Evolutionary conservation across 2,888 invertebrate genomes (phyloP).

Genomic region (Rhopalosiphum nymphaeae): DNA sequence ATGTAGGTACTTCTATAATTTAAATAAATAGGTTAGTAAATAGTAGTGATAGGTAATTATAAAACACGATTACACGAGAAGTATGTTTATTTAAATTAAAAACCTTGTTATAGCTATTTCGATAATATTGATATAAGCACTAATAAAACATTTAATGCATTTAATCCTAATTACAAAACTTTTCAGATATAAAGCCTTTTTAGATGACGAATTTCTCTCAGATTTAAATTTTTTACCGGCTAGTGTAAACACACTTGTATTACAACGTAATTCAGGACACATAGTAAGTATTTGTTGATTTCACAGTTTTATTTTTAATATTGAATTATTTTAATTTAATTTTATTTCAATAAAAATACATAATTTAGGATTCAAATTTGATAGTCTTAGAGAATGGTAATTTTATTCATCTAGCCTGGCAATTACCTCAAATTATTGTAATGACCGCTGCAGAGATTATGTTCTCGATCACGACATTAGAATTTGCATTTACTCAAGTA

Average conservation of each 20-base stretch:
- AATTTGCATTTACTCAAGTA: slow-evolving; percentile 92
- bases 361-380: slow-evolving; percentile 66
- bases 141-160: not conserved
- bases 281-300: slow-evolving; percentile 46
- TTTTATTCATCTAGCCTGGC: slow-evolving; percentile 84
- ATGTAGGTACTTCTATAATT: not conserved
- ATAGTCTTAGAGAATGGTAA: slow-evolving; percentile 74
- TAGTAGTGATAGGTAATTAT: not conserved
- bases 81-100: not conserved
- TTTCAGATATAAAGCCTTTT: slow-evolving; percentile 65
- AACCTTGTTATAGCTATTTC: not conserved
- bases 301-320: slow-evolving; percentile 6
- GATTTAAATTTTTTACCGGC: slow-evolving; percentile 70
- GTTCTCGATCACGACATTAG: slow-evolving; percentile 95
- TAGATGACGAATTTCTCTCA: slow-evolving; percentile 70
- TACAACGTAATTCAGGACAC: slow-evolving; percentile 43
- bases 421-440: slow-evolving; percentile 92
- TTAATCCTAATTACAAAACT: not conserved
- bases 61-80: not conserved
- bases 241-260: slow-evolving; percentile 71
- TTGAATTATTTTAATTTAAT: slow-evolving; percentile 1
- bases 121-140: not conserved
- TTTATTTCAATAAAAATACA: not conserved
- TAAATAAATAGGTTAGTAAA: not conserved
- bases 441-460: slow-evolving; percentile 95